Base-by-base conservation (phyloP, 2,113 vertebrate species). In the Petroica traversi region DNA sequence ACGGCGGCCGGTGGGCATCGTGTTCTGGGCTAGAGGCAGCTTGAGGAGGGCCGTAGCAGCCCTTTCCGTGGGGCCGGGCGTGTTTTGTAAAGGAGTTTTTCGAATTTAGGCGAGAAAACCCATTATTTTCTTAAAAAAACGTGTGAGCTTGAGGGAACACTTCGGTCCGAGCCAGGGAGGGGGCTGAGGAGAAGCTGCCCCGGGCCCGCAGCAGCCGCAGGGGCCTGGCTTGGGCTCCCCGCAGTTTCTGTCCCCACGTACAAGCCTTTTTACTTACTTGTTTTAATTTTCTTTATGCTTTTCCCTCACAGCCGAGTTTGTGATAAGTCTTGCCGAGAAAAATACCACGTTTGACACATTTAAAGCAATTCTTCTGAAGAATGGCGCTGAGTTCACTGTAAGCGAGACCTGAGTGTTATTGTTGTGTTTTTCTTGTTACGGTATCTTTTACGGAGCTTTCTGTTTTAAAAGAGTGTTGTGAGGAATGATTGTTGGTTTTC, bases 301-400 rank as follows among this genome's bases (percentile, higher is more conserved):
- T 38, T 40, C 49, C 12, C 71, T 95, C 31, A 1, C 92, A 99
- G 99, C 99, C 17, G 99, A 99, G 68, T 99, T 99, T 93, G 99
- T 99, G 55, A 99, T 99, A 78, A 98, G 93, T 61, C 98, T 99
- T 8, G 99, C 99, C 11, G 99, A 99, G 85, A 99, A 99, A 78
- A 98, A 99, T 33, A 97, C 98, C 4, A 95, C 98, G 0, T 99
- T 99, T 94, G 99, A 99, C 33, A 96, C 98, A 1, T 99, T 99
- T 49, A 99, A 99, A 89, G 86, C 95, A 15, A 97, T 98, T 29
- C 95, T 99, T 34, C 58, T 97, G 1, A 98, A 99, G 96, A 99
- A 99, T 98, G 99, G 99, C 24, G 99, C 99, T 0, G 99, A 99
- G 91, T 99, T 99, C 95, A 99, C 99, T 7, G 99, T 99, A 97